These are phyloP conservation scores for Stenchaetothrips biformis DNA, from an alignment of 2,888 invertebrate genomes.

Conservation along the genomic window DNA sequence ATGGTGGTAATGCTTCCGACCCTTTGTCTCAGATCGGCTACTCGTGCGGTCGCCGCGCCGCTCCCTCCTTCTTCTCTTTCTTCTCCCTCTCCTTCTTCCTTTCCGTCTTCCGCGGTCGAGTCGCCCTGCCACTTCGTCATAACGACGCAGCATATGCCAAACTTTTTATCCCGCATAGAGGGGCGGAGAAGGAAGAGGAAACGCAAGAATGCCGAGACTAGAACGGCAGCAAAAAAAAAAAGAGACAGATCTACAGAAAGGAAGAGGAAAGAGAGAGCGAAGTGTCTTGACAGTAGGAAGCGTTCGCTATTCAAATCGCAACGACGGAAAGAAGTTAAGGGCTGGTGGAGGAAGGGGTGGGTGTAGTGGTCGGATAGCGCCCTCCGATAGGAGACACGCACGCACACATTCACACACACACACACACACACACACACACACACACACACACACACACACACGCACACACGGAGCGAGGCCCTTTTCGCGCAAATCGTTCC, in stretches of 20 bases:
- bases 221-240: too few relatives aligned
- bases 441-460: neutral
- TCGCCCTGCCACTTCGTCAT: too few relatives aligned
- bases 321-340: too few relatives aligned
- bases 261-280: neutral
- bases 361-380: too few relatives aligned
- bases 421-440: neutral
- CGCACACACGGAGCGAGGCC: neutral
- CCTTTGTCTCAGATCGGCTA: neutral
- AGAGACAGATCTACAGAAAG: too few relatives aligned
- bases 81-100: too few relatives aligned
- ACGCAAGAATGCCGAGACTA: neutral
- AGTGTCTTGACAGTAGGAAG: neutral
- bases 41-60: neutral
- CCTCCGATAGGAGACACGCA: too few relatives aligned
- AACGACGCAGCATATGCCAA: neutral
- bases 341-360: too few relatives aligned
- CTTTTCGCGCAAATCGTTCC: constrained; percentile 15
- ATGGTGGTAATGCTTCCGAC: too few relatives aligned
- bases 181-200: neutral
- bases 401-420: neutral
- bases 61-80: neutral
- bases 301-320: neutral
- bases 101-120: too few relatives aligned
- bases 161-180: neutral